Evolutionary conservation across 2,888 invertebrate species (phyloP).

Genomic region (Druceiella hillmani): DNA sequence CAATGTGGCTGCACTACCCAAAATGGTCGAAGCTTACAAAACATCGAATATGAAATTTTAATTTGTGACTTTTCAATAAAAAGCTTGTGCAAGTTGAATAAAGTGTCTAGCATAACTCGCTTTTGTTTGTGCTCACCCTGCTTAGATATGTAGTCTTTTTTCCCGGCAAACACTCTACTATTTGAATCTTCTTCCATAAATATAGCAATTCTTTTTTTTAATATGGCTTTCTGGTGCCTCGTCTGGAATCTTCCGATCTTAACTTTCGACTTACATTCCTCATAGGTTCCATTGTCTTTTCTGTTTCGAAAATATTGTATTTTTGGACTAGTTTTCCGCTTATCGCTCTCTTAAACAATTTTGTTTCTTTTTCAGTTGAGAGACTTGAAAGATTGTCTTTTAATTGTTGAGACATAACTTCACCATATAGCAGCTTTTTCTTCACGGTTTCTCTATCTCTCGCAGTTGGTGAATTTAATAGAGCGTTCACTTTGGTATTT

Average conservation of each 20-base stretch:
- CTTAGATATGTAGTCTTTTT: constrained; percentile 14
- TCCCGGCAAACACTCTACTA: constrained; percentile 14
- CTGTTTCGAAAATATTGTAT: constrained; percentile 11
- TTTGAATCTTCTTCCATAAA: constrained; percentile 13
- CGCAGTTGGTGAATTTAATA: constrained; percentile 9
- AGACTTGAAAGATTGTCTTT: constrained; percentile 13
- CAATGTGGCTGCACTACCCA: constrained; percentile 13
- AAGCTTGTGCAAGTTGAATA: constrained; percentile 13
- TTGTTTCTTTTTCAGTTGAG: constrained; percentile 11
- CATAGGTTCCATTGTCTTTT: constrained; percentile 15
- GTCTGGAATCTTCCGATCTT: constrained; percentile 8
- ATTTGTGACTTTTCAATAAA: constrained; percentile 11
- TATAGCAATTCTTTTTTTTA: constrained; percentile 7
- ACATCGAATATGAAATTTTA: too few species aligned
- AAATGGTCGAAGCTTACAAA: too few species aligned
- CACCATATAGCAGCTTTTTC: constrained; percentile 15
- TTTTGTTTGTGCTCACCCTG: constrained; percentile 15
- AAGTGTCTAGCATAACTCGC: constrained; percentile 15
- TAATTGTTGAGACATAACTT: constrained; percentile 17
- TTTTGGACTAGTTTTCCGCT: constrained; percentile 13
- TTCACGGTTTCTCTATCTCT: constrained; percentile 14
- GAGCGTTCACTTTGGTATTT: constrained; percentile 14
- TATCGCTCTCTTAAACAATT: constrained; percentile 12
- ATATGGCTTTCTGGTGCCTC: constrained; percentile 9
- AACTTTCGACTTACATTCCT: constrained; percentile 13